Base-by-base conservation (phyloP, 2,113 vertebrate genomes). In the Chionis minor region DNA sequence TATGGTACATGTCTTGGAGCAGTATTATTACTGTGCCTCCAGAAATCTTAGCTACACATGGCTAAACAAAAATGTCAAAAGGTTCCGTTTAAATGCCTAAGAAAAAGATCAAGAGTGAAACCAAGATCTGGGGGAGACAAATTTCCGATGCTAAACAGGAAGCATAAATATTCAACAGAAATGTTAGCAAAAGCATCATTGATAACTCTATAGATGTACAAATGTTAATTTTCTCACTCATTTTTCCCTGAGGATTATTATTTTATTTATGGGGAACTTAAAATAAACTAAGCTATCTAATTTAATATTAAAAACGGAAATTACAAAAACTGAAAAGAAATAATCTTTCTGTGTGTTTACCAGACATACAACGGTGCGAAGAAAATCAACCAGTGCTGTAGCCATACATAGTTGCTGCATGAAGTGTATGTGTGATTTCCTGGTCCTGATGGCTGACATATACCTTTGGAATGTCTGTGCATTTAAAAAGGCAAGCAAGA, bases 31-130 rank as follows among this genome's bases (percentile, higher is more conserved):
- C 21, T 63, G 30, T 77, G 44, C 42, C 47, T 81, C 35, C n/a
- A 65, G 54, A 84, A 81, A 30, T 33, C 51, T 67, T 72, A 73
- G 13, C 13, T 90, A 0, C 44, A 24, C 23, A 9, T 71, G 44
- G 24, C 73, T 84, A 52, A 91, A 81, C 40, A 91, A 72, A 93
- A 92, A 91, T 93, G 86, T 92, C 80, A 89, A 69, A 88, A 96
- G 20, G 23, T 96, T 95, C 69, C 52, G 61, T 88, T 78, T 91
- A 61, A 84, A 81, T 63, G 72, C 80, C 75, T 85, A 21, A 78
- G 69, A 84, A 79, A 44, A 93, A 94, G 72, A 78, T 4, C 22
- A 47, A 82, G 74, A 35, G n/a, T 51, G 65, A 91, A 86, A 84
- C 51, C 12, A 90, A 92, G 47, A 72, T 80, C 62, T n/a, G 69